These are phyloP conservation scores for Cisticola juncidis DNA, from an alignment of 2,113 vertebrate species.

Conservation along the genomic window DNA sequence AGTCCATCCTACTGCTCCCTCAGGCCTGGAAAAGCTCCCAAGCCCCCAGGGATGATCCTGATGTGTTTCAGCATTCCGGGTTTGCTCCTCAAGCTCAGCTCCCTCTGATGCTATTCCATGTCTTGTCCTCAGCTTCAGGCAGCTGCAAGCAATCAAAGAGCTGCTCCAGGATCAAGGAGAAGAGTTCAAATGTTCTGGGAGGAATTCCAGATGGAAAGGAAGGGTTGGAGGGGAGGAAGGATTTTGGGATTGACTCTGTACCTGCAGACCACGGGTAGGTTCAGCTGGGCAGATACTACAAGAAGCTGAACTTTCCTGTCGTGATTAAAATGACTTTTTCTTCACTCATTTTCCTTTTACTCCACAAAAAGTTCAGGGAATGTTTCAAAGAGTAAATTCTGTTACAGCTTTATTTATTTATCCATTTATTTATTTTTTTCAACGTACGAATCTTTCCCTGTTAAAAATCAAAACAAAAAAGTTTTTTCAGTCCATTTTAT, in stretches of 20 bases:
- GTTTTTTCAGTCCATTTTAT: not conserved
- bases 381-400: not conserved
- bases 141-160: not conserved
- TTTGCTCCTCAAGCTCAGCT: not conserved
- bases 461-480: not conserved
- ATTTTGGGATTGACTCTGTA: not conserved
- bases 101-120: not conserved
- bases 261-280: not conserved
- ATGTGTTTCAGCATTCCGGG: not conserved
- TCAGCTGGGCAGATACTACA: not conserved
- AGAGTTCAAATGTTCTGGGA: slow-evolving; percentile 7
- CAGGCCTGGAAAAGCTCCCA: not conserved
- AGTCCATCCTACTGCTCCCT: not conserved
- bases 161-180: not conserved
- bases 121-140: not conserved
- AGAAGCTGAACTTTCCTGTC: not conserved
- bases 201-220: not conserved
- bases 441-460: not conserved
- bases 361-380: not conserved
- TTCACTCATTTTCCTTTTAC: not conserved
- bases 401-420: not conserved
- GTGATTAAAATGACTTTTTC: not conserved
- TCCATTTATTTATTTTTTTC: not conserved
- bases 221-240: not conserved
- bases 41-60: not conserved